Base-by-base conservation (phyloP, 2,888 invertebrate species). In the Proisotoma minuta region DNA sequence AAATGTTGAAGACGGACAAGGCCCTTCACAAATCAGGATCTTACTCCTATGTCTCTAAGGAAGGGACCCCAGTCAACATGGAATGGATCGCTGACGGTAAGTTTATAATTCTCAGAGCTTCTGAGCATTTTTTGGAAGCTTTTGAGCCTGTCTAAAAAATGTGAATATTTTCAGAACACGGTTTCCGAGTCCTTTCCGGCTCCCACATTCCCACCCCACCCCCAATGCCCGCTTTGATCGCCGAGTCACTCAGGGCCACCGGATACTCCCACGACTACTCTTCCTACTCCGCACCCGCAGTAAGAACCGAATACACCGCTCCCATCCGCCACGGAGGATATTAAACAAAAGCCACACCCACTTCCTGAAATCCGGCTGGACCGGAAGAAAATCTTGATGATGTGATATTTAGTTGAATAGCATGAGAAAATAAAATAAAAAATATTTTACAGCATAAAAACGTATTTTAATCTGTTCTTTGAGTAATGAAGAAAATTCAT, bases 181-280 rank as follows among this genome's bases (percentile, higher is more conserved):
- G 90, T 50, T 90, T 90, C 84, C 86, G 87, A 71, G 87, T 88
- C 56, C 82, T n/a, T n/a, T n/a, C 83, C 71, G 89, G 90, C 0
- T 88, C 88, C 77, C 90, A 90, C 76, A 84, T 90, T 75, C 90
- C 90, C 66, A 90, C 89, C 54, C 87, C 89, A 65, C 89, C 90
- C 12, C 89, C 90, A 64, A 86, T 89, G 24, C 88, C 89, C 58
- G 83, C 86, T 64, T 89, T 89, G 81, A 89, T 89, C 75, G 10
- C 10, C 10, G 47, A 8, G 5, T 8, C 47, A 8, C 47, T 47
- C 47, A 8, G 10, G 5, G 5, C 34, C 34, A 15, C 34, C 34
- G n/a, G n/a, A n/a, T n/a, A n/a, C n/a, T 15, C 34, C 8, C 8
- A 10, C 34, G 34, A 8, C 34, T 34, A 34, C 34, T 8, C 8